A percentile compares a stretch with the other conserved stretches of the same genome.
Conservation (phyloP, 2,888 invertebrate genomes). For the Catocala sponsa region DNA sequence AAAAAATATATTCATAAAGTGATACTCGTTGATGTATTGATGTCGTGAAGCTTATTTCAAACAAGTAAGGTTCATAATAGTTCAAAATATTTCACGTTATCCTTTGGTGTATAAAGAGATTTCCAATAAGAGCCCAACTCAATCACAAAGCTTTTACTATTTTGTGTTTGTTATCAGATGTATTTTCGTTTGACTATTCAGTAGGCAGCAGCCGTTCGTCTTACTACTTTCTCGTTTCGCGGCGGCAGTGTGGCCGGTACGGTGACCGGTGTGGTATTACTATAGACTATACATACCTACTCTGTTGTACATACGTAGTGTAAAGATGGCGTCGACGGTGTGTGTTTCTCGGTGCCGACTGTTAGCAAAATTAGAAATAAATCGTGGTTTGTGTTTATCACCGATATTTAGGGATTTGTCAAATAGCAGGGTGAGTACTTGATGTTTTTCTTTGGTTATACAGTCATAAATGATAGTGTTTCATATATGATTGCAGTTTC, state of each 20-base stretch:
- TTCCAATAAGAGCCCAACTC: neutral
- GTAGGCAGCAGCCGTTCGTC: conserved; percentile 20
- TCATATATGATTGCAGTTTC: conserved; percentile 72
- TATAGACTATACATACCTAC: conserved; percentile 53
- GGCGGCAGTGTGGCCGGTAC: conserved; percentile 57
- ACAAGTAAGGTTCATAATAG: too few relatives aligned
- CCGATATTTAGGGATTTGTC: conserved; percentile 84
- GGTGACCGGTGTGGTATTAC: conserved; percentile 54
- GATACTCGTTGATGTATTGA: too few relatives aligned
- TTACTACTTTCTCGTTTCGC: conserved; percentile 43
- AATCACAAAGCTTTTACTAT: neutral
- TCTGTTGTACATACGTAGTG: conserved; percentile 69
- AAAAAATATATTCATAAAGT: neutral
- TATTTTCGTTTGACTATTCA: conserved; percentile 34
- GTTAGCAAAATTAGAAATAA: conserved; percentile 89
- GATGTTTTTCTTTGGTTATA: conserved; percentile 48
- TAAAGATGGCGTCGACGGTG: conserved; percentile 89
- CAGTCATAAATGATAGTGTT: conserved; percentile 56
- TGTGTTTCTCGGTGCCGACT: conserved; percentile 89
- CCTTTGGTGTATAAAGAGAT: neutral
- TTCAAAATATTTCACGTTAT: too few relatives aligned
- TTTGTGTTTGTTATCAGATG: neutral
- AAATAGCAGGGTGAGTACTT: conserved; percentile 81
- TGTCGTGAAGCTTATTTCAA: too few relatives aligned
- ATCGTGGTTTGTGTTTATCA: conserved; percentile 87